Conservation (phyloP, 2,888 invertebrate species). For the Aethes cnicana region DNA sequence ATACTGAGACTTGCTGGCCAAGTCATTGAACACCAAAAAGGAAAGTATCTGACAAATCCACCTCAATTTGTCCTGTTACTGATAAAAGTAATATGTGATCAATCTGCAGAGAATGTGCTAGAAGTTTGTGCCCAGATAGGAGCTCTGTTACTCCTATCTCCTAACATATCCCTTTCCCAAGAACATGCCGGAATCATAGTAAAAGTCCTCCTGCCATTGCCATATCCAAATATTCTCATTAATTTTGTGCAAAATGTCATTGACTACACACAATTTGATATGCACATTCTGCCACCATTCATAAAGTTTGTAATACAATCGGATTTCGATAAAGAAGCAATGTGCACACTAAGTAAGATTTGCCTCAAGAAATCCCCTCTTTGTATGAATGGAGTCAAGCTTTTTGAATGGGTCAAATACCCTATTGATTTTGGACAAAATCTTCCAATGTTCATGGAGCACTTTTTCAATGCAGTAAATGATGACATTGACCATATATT, state of each 20-base stretch:
- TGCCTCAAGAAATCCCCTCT: slow-evolving; percentile 86
- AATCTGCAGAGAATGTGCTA: slow-evolving; percentile 71
- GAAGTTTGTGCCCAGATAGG: slow-evolving; percentile 80
- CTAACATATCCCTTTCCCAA: slow-evolving; percentile 85
- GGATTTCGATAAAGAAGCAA: slow-evolving; percentile 77
- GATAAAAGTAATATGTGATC: slow-evolving; percentile 72
- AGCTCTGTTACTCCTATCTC: slow-evolving; percentile 82
- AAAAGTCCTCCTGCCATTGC: slow-evolving; percentile 83
- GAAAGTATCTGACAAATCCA: slow-evolving; percentile 84
- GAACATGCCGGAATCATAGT: slow-evolving; percentile 87
- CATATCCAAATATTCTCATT: slow-evolving; percentile 81
- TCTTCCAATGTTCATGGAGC: slow-evolving; percentile 61
- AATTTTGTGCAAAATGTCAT: slow-evolving; percentile 86
- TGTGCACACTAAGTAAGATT: slow-evolving; percentile 85
- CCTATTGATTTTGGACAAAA: slow-evolving; percentile 81
- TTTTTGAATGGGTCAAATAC: slow-evolving; percentile 86
- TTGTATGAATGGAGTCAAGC: slow-evolving; percentile 81
- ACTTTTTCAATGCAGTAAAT: slow-evolving; percentile 57
- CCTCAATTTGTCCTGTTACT: slow-evolving; percentile 83
- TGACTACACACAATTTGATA: slow-evolving; percentile 86
- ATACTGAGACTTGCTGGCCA: slow-evolving; percentile 83
- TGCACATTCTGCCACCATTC: slow-evolving; percentile 86
- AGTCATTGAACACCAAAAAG: slow-evolving; percentile 84
- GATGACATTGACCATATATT: slow-evolving; percentile 60
- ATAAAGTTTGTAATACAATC: slow-evolving; percentile 81